Evolutionary conservation across 1,140 invertebrate genomes (phyloP), one percentile per base, ranked within the genome.

Genomic region (Battus philenor): DNA sequence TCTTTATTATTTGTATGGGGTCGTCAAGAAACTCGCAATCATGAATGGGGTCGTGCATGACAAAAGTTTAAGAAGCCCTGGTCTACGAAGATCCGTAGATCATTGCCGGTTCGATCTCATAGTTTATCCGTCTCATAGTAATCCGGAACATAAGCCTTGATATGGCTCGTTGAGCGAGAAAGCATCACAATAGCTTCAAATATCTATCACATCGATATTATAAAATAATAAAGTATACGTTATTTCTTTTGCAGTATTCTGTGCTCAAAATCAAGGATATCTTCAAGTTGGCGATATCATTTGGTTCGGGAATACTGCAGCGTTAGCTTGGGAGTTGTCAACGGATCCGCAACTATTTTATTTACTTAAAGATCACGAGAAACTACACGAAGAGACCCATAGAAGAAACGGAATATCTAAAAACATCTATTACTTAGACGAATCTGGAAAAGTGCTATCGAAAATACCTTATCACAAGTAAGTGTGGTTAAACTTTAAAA

Each of bases 281-380:
- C 50, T 84, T 2, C 74, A 71, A 61, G 24, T 82, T 0, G 82
- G 85, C 24, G 86, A 89, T 50, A 86, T 90, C 4, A 91, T 92
- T 41, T 91, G 90, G 52, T 75, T 93, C 31, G 92, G 91, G 13
- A 86, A 89, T 27, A 94, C 93, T 4, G 92, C 91, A 5, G 91
- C 92, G 9, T 75, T 93, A 44, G 92, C 92, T 11, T 94, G 91
- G 89, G 90, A 93, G 66, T 72, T 94, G 31, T 93, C 93, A 1
- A 75, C 90, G 17, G 80, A 90, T 66, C 86, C 89, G 22, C 63
- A 79, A 34, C 36, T 67, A 0, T 73, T 81, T 6, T 44, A 67
- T 13, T 47, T 75, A 3, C 54, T 79, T 10, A 74, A 78, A 47
- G 67, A 75, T 15, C 52, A 75, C 7, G 52, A 68, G 1, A 68